These are phyloP conservation scores for Drosophila prostipennis DNA, from an alignment of 2,888 invertebrate species.

Conservation along the genomic window DNA sequence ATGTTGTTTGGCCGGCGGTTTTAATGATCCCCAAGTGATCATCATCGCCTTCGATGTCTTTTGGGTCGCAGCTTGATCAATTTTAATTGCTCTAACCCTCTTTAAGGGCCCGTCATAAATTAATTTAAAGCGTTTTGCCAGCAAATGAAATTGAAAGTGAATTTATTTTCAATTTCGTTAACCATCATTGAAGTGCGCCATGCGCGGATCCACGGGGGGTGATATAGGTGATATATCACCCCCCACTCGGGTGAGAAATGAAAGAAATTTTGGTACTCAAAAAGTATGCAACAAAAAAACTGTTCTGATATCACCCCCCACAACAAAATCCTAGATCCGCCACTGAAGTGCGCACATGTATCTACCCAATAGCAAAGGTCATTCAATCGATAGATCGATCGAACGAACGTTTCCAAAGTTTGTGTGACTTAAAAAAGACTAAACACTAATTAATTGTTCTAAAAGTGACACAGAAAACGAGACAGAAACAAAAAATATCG, in stretches of 20 bases:
- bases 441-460: slow-evolving; percentile 71
- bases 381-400: slow-evolving; percentile 1
- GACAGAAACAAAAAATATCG: slow-evolving; percentile 35
- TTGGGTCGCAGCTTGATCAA: slow-evolving; percentile 45
- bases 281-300: too few relatives aligned
- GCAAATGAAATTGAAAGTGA: slow-evolving; percentile 62
- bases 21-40: slow-evolving; percentile 52
- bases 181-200: slow-evolving; percentile 55
- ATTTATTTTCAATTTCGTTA: slow-evolving; percentile 64
- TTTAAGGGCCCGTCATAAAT: slow-evolving; percentile 58
- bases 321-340: too few relatives aligned
- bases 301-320: too few relatives aligned
- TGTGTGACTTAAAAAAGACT: slow-evolving; percentile 36
- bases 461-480: slow-evolving; percentile 29
- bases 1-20: slow-evolving; percentile 46
- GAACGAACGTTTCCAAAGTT: slow-evolving; percentile 3
- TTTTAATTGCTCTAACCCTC: slow-evolving; percentile 59
- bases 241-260: too few relatives aligned
- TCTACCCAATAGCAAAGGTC: slow-evolving; percentile 26
- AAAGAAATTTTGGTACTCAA: too few relatives aligned
- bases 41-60: slow-evolving; percentile 20
- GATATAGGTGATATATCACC: too few relatives aligned
- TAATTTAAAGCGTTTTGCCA: slow-evolving; percentile 54
- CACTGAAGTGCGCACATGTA: too few relatives aligned
- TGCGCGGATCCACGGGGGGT: slow-evolving; percentile 20